phyloP scores from a whole-genome alignment of 2,797 vertebrate genomes.

The Borostomias antarcticus region DNA sequence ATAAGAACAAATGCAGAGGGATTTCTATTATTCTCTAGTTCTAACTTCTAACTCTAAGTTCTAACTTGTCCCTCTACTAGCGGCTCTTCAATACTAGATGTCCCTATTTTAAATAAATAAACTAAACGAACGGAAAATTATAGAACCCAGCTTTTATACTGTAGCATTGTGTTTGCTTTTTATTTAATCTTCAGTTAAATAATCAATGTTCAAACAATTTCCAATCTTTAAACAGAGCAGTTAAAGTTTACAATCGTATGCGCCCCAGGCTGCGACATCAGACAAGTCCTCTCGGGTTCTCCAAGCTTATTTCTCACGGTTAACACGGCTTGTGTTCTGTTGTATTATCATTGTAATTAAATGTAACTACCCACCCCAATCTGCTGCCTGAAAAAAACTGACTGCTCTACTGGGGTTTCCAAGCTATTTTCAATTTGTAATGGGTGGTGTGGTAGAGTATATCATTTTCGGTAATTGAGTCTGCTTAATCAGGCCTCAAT shows the following conservation, averaged over 20 bases:
- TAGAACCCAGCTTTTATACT: neutral
- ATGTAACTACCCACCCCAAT: neutral
- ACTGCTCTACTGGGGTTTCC: neutral
- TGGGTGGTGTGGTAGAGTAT: too few relatives aligned
- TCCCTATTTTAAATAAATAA: too few relatives aligned
- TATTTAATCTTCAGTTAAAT: too few relatives aligned
- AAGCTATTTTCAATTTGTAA: too few relatives aligned
- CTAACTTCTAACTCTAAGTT: too few relatives aligned
- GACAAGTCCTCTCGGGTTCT: neutral
- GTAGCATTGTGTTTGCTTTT: neutral
- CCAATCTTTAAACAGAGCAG: conserved; percentile 18
- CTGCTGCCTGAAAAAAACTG: neutral
- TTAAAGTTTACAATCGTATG: conserved; percentile 27
- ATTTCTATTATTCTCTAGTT: neutral
- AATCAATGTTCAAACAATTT: too few relatives aligned
- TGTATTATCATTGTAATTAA: conserved; percentile 16
- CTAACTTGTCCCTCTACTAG: neutral
- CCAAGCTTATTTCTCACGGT: conserved; percentile 19
- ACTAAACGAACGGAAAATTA: too few relatives aligned
- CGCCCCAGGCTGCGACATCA: conserved; percentile 17
- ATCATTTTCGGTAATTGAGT: too few relatives aligned
- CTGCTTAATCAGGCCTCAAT: too few relatives aligned
- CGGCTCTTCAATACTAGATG: too few relatives aligned
- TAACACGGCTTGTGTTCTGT: conserved; percentile 14
- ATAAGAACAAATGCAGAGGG: neutral